Evolutionary conservation across 2,888 invertebrate species (phyloP), one percentile per base, ranked within the genome.

Genomic region (Cataglyphis livida): DNA sequence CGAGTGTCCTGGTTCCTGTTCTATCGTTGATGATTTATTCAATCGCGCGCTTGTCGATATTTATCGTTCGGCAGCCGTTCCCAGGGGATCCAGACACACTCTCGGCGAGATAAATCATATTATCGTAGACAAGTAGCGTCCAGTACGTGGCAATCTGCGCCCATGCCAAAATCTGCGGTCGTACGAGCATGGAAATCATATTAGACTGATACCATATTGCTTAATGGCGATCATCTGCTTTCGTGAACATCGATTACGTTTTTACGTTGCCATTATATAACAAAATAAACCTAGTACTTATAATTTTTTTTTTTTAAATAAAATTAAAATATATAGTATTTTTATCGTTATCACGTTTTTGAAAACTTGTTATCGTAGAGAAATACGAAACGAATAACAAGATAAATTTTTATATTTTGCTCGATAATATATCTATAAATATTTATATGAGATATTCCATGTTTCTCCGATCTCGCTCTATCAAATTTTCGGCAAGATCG

Each of bases 111-210:
- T 90, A 89, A 90, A 90, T 90, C 90, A 89, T 89, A 90, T 90
- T 89, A 90, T 90, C 90, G 88, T 85, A 90, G 90, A 90, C 90
- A 90, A 90, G 90, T 90, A 88, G 89, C 82, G 90, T 86, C 86
- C 88, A 86, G 83, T 84, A 82, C 83, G 87, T 81, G 87, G 86
- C 85, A 85, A 88, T 89, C 87, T 84, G 87, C 85, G 65, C 78
- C 76, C 79, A 83, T 85, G 88, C 88, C 88, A 89, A 87, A 89
- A 89, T 84, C 64, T 66, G 75, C 66, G 84, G 62, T 44, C 66
- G 81, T 81, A 78, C 74, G 84, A 84, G 81, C 85, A 84, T 85
- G 88, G 85, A 87, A 88, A 89, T 90, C 83, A 81, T 88, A 87
- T 89, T 89, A 89, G 90, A 87, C 85, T 83, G 83, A 85, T 88